Conservation (phyloP, 2,113 vertebrate genomes). For the Merops nubicus region DNA sequence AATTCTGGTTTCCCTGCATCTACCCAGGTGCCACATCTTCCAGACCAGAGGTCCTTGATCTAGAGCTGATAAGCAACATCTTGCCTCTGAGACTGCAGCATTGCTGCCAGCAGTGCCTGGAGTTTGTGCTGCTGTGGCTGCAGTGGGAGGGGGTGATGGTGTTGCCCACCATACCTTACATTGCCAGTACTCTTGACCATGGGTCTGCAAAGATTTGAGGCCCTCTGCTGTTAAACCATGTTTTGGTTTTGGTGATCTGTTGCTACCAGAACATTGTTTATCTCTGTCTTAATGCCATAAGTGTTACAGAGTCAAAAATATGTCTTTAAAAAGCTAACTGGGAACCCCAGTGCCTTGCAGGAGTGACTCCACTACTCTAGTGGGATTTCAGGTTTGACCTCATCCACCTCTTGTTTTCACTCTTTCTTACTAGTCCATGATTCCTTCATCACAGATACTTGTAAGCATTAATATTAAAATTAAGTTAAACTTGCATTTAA, state of each 20-base stretch:
- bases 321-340: background rate
- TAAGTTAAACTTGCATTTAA: background rate
- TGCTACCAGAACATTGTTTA: background rate
- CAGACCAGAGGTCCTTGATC: background rate
- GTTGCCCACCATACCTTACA: accelerated
- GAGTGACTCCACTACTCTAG: background rate
- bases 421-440: background rate
- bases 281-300: background rate
- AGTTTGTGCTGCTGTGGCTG: background rate
- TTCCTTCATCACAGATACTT: background rate
- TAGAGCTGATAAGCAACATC: background rate
- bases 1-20: background rate
- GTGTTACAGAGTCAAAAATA: background rate
- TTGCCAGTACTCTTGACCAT: background rate
- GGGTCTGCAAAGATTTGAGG: background rate
- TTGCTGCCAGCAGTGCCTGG: background rate
- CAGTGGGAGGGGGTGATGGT: background rate
- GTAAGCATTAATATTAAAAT: background rate
- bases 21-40: background rate
- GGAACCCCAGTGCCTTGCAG: too few species aligned
- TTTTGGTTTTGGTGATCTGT: background rate
- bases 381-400: background rate
- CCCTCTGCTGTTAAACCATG: background rate
- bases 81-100: background rate
- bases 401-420: background rate